A percentile compares a stretch with the other conserved stretches of the same genome.
These are phyloP conservation scores for Eospalax fontanierii DNA, from an alignment of 2,797 vertebrate species.

Conservation along the genomic window DNA sequence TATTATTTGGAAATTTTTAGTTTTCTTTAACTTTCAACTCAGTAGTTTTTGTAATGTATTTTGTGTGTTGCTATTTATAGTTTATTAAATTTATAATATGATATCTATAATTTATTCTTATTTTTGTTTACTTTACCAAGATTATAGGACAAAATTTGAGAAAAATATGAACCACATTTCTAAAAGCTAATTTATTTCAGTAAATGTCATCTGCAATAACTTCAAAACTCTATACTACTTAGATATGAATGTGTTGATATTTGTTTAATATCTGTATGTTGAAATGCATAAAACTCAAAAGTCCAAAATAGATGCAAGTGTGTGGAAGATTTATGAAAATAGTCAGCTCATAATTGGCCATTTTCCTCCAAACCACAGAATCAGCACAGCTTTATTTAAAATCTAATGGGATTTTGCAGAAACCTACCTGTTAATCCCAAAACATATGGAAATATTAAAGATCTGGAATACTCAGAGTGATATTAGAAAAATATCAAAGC, in stretches of 20 bases:
- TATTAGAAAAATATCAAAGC: not conserved
- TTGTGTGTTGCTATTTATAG: not conserved
- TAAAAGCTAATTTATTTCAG: not conserved
- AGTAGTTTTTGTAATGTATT: not conserved
- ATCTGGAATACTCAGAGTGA: not conserved
- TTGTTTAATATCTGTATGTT: not conserved
- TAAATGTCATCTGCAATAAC: not conserved
- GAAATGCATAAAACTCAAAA: not conserved
- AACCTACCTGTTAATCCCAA: not conserved
- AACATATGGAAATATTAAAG: not conserved
- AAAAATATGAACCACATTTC: not conserved
- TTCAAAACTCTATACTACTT: not conserved
- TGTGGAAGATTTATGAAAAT: not conserved
- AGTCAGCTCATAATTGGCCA: not conserved
- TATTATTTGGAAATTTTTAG: not conserved
- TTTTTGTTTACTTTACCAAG: not conserved
- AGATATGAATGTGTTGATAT: not conserved
- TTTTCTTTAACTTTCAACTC: not conserved
- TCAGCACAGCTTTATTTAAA: not conserved
- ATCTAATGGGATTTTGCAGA: not conserved
- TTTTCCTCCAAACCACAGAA: not conserved
- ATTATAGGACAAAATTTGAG: not conserved
- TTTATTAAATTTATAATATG: not conserved
- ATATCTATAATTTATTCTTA: not conserved
- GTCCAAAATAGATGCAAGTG: not conserved